These are phyloP conservation scores for Neodiprion fabricii DNA, from an alignment of 1,140 invertebrate species.

Conservation along the genomic window DNA sequence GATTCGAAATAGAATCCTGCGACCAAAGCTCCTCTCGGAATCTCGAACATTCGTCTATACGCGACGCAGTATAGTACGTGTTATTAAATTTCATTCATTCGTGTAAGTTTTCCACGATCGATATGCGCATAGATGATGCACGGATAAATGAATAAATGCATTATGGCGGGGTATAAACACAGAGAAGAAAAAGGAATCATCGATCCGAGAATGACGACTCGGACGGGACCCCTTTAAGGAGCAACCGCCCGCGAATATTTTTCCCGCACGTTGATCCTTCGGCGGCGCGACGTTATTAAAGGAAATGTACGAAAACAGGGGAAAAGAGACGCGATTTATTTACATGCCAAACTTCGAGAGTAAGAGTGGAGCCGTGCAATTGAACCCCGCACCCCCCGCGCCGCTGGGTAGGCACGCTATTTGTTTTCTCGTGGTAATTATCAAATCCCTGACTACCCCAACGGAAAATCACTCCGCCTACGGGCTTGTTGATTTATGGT, in stretches of 20 bases:
- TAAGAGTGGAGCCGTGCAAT: neutral
- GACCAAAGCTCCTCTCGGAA: no score
- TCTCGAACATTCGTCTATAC: no score
- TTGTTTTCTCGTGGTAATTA: conserved; percentile 4
- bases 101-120: no score
- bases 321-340: neutral
- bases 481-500: conserved; percentile 7
- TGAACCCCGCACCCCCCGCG: neutral
- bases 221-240: no score
- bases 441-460: conserved; percentile 2
- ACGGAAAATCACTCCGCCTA: conserved; percentile 8
- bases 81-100: no score
- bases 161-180: no score
- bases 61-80: no score
- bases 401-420: neutral
- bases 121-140: neutral
- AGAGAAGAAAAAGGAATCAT: no score
- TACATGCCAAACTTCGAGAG: neutral
- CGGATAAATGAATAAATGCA: neutral
- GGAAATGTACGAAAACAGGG: neutral
- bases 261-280: no score
- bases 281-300: neutral
- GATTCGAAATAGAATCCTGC: no score
- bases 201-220: no score
- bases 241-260: no score